A percentile compares a stretch with the other conserved stretches of the same genome.
Evolutionary conservation across 1,140 invertebrate genomes (phyloP).

Genomic region (Harpegnathos saltator): DNA sequence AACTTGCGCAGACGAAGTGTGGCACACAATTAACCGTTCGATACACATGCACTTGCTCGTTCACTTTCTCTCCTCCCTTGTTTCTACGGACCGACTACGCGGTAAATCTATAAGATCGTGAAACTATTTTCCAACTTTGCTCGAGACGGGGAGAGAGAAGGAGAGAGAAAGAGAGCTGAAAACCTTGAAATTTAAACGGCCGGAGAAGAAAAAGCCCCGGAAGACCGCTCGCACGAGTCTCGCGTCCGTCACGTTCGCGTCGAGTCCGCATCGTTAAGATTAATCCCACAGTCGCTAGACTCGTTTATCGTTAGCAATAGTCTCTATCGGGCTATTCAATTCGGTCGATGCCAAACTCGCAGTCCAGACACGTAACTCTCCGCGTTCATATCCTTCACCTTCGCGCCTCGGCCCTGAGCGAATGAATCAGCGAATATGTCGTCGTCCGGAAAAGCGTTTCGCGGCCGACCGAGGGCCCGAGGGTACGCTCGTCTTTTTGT

Average conservation of each 20-base stretch:
- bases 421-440: slow-evolving; percentile 72
- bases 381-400: slow-evolving; percentile 58
- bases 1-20: too few relatives aligned
- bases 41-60: too few relatives aligned
- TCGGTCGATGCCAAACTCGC: slow-evolving; percentile 19
- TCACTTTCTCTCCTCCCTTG: too few relatives aligned
- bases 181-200: too few relatives aligned
- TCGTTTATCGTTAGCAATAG: not conserved
- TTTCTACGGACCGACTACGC: too few relatives aligned
- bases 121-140: too few relatives aligned
- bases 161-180: too few relatives aligned
- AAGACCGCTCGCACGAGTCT: not conserved
- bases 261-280: not conserved
- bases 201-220: not conserved
- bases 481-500: slow-evolving; percentile 70
- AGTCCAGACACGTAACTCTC: slow-evolving; percentile 63
- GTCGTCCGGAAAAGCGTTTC: slow-evolving; percentile 66
- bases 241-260: not conserved
- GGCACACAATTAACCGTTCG: too few relatives aligned
- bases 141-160: too few relatives aligned
- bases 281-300: not conserved
- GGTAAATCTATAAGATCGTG: too few relatives aligned
- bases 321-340: slow-evolving; percentile 1
- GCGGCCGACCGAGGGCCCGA: slow-evolving; percentile 58
- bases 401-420: slow-evolving; percentile 60